Conservation (phyloP, 2,113 vertebrate genomes). For the Corynorhinus townsendii region DNA sequence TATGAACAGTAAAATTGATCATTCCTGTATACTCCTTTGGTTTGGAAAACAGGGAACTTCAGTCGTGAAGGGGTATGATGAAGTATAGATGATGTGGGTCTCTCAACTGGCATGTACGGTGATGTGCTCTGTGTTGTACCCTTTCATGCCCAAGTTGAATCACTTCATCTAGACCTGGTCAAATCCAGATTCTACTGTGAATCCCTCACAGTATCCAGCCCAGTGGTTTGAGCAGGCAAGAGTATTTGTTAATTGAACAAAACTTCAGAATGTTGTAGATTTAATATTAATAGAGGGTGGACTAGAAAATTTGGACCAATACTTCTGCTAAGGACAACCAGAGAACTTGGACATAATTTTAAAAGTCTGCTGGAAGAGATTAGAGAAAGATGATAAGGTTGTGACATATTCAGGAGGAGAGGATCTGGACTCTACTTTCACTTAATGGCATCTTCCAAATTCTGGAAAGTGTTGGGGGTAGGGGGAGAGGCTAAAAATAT, state of each 20-base stretch:
- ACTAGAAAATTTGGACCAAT: neutral
- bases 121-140: too few relatives aligned
- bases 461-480: neutral
- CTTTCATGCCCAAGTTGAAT: neutral
- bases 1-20: neutral
- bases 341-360: neutral
- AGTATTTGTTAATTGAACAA: neutral
- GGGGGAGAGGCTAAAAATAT: neutral
- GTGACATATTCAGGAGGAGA: neutral
- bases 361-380: neutral
- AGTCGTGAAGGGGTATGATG: neutral
- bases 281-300: neutral
- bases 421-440: neutral
- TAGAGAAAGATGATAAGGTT: neutral
- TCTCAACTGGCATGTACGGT: rapidly evolving
- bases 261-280: neutral
- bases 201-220: rapidly evolving
- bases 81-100: neutral
- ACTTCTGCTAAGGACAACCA: neutral
- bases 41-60: neutral
- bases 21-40: neutral
- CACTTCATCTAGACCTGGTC: neutral
- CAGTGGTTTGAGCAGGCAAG: neutral
- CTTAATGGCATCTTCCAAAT: neutral
- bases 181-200: neutral